phyloP scores from a whole-genome alignment of 2,797 vertebrate genomes.

The Graptemys geographica region DNA sequence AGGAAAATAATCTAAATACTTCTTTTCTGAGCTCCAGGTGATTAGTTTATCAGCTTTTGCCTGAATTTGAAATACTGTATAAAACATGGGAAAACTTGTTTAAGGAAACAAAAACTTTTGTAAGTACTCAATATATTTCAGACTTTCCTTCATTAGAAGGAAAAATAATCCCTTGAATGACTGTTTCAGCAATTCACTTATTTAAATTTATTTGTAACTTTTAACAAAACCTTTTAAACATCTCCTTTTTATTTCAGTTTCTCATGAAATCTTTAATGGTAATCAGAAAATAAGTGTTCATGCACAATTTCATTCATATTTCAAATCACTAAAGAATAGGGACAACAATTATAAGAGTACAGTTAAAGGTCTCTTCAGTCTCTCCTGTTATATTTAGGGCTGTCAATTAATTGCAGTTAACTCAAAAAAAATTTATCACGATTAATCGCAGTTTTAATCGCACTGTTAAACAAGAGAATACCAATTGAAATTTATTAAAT shows the following conservation, averaged over 20 bases:
- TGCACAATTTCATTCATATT: not conserved
- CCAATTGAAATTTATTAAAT: too few species aligned
- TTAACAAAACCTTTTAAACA: not conserved
- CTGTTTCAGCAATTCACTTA: not conserved
- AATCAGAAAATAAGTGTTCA: not conserved
- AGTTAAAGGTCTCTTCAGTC: not conserved
- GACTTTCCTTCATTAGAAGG: not conserved
- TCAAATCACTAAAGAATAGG: not conserved
- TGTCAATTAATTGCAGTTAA: too few species aligned
- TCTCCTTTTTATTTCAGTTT: not conserved
- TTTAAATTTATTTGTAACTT: not conserved
- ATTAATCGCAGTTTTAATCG: too few species aligned
- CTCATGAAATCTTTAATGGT: not conserved
- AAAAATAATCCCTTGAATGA: not conserved
- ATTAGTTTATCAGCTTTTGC: not conserved
- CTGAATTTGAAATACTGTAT: not conserved
- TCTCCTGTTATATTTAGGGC: not conserved
- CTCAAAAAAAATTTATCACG: too few species aligned
- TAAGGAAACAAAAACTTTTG: not conserved
- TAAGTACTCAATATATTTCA: not conserved
- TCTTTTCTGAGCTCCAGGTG: not conserved
- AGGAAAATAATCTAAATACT: not conserved
- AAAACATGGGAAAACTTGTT: not conserved
- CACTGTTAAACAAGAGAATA: too few species aligned
- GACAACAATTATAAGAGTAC: not conserved